phyloP scores from a whole-genome alignment of 2,113 vertebrate species.

The Ptychochromis oligacanthus region DNA sequence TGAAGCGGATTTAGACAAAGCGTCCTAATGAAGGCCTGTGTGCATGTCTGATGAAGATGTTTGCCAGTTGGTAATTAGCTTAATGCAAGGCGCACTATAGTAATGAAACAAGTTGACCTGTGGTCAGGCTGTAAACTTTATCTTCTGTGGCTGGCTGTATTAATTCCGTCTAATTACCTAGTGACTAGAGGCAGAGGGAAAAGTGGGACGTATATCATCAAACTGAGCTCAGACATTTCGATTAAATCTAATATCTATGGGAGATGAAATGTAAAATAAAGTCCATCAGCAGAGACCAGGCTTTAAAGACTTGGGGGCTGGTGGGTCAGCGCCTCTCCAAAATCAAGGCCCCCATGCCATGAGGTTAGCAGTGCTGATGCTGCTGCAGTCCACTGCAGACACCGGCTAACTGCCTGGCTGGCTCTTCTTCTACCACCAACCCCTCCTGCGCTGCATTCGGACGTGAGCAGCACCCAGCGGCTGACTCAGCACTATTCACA shows the following conservation, averaged over 20 bases:
- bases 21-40: constrained; percentile 13
- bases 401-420: constrained; percentile 34
- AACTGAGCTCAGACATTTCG: neutral
- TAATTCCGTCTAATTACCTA: constrained; percentile 57
- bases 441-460: constrained; percentile 82
- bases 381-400: constrained; percentile 86
- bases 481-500: constrained; percentile 88
- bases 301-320: neutral
- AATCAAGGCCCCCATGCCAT: constrained; percentile 50
- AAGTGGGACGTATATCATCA: constrained; percentile 26
- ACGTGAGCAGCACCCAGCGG: constrained; percentile 81
- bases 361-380: constrained; percentile 65
- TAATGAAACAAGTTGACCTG: constrained; percentile 68
- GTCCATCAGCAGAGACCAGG: neutral
- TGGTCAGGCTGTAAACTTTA: constrained; percentile 72
- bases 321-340: neutral
- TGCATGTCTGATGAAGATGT: constrained; percentile 61
- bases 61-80: constrained; percentile 65
- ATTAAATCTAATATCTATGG: constrained; percentile 10
- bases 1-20: constrained; percentile 17
- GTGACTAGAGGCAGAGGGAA: constrained; percentile 16
- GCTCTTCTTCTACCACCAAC: constrained; percentile 51
- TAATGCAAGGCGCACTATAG: constrained; percentile 61
- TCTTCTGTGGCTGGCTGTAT: constrained; percentile 59
- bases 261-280: constrained; percentile 1